These are phyloP conservation scores for Axea sp. DNA, from an alignment of 2,888 invertebrate species.

Conservation along the genomic window DNA sequence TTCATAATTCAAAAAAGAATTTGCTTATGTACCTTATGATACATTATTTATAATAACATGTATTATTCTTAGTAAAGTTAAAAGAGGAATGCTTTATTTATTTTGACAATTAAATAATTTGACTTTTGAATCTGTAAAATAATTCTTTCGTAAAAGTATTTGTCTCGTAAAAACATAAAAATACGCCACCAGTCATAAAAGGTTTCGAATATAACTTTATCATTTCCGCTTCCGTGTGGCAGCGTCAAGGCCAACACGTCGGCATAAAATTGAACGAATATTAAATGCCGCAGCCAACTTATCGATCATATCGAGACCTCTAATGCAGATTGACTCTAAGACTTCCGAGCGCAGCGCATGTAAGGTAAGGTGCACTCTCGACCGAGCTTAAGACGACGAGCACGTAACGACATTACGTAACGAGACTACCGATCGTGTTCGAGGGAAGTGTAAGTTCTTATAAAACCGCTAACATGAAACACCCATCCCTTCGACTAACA, in stretches of 20 bases:
- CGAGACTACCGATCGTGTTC: constrained; percentile 40
- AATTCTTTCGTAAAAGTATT: no score
- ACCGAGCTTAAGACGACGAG: constrained; percentile 50
- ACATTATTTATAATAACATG: no score
- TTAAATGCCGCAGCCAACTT: constrained; percentile 61
- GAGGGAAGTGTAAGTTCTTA: constrained; percentile 43
- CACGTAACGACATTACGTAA: constrained; percentile 63
- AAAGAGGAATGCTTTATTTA: no score
- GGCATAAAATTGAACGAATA: constrained; percentile 55
- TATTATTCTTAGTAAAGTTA: no score
- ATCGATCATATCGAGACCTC: constrained; percentile 63
- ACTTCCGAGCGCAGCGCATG: constrained; percentile 60
- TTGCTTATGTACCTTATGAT: no score
- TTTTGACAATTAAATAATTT: no score
- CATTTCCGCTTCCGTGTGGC: constrained; percentile 58
- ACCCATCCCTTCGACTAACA: constrained; percentile 30
- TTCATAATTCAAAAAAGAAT: no score
- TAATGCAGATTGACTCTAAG: constrained; percentile 65
- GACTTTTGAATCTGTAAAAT: no score
- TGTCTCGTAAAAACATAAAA: constrained; percentile 34
- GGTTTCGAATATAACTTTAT: constrained; percentile 55
- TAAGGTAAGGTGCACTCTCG: constrained; percentile 54
- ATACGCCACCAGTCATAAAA: constrained; percentile 11
- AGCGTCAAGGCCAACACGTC: constrained; percentile 46
- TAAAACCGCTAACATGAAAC: constrained; percentile 43